Evolutionary conservation across 1,140 invertebrate species (phyloP).

Genomic region (Kradibia gibbosae): DNA sequence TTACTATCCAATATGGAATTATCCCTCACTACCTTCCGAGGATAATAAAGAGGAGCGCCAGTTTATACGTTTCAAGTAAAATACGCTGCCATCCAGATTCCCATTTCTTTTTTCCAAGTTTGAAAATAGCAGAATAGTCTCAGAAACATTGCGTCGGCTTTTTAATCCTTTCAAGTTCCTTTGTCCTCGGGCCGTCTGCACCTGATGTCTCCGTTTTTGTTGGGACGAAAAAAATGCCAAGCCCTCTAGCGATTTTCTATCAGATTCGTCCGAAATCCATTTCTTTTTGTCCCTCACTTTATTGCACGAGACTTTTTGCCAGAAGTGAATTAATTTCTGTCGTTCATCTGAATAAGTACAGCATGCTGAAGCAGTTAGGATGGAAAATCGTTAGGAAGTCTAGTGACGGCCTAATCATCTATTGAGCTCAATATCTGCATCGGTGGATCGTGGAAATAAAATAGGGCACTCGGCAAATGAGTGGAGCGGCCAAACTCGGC

Average conservation of each 20-base stretch:
- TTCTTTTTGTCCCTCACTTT: neutral
- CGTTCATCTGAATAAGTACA: neutral
- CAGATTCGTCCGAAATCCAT: constrained; percentile 20
- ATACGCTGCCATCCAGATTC: neutral
- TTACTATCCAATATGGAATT: neutral
- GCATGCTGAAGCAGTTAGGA: neutral
- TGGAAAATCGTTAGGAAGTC: neutral
- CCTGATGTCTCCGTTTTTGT: constrained; percentile 40
- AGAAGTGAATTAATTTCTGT: neutral
- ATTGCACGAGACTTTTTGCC: neutral
- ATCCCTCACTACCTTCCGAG: neutral
- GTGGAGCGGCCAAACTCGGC: neutral
- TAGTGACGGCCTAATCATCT: neutral
- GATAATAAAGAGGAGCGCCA: neutral
- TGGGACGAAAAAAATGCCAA: constrained; percentile 33
- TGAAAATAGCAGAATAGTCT: neutral
- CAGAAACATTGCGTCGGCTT: neutral
- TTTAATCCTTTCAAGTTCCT: constrained; percentile 34
- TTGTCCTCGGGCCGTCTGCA: constrained; percentile 28
- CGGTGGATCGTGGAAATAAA: neutral
- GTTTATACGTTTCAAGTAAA: neutral
- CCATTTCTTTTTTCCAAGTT: constrained; percentile 2
- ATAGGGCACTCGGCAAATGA: neutral
- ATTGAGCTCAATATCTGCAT: neutral
- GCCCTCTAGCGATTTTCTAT: constrained; percentile 34